Evolutionary conservation across 2,797 vertebrate species (phyloP).

Genomic region (Clarias fuscus): DNA sequence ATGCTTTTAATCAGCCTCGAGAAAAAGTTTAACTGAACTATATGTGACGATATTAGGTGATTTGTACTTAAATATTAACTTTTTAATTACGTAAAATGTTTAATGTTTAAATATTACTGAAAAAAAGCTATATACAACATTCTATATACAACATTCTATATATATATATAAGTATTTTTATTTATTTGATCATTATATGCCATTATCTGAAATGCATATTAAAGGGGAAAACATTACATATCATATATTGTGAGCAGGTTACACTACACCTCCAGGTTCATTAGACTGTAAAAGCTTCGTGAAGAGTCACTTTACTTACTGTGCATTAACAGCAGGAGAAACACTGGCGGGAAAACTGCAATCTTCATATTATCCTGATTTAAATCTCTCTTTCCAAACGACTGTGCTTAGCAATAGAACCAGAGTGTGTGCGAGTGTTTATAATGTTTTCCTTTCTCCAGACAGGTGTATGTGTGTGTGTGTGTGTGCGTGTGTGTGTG

Average conservation of each 20-base stretch:
- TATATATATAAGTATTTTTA: background rate
- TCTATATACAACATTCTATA: background rate
- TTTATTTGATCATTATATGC: background rate
- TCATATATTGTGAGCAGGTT: background rate
- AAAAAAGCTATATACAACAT: too few species aligned
- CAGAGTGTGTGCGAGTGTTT: background rate
- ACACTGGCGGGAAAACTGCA: background rate
- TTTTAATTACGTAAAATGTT: too few species aligned
- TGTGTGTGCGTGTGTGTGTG: background rate
- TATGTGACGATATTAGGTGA: too few species aligned
- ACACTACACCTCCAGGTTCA: background rate
- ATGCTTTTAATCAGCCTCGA: too few species aligned
- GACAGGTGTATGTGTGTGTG: constrained; percentile 11
- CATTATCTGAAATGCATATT: too few species aligned
- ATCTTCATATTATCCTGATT: constrained; percentile 20
- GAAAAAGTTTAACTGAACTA: too few species aligned
- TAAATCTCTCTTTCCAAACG: background rate
- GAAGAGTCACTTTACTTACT: constrained; percentile 22
- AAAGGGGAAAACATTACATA: background rate
- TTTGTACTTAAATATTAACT: too few species aligned
- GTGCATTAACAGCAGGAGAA: constrained; percentile 17
- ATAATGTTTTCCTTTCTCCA: constrained; percentile 11
- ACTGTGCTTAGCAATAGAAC: background rate
- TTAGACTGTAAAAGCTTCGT: background rate
- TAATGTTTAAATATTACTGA: too few species aligned